Base-by-base conservation (phyloP, 2,797 vertebrate genomes). In the Arnoldichthys spilopterus region DNA sequence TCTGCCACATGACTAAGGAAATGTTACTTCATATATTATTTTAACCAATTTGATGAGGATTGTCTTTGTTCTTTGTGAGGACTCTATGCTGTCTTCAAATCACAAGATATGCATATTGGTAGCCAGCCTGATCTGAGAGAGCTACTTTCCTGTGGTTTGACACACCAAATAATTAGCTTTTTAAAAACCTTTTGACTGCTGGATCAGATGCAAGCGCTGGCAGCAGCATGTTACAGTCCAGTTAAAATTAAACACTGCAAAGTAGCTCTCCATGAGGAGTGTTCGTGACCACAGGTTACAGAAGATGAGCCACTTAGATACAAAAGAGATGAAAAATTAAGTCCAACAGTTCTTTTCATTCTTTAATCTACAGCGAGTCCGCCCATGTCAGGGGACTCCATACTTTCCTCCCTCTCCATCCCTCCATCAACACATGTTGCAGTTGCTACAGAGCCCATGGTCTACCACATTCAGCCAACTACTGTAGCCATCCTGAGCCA, bases 371-470 rank as follows among this genome's bases (percentile, higher is more conserved):
- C 68, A 93, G 92, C 84, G 22, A 84, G 83, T 7, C 85, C 87
- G 7, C 84, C 86, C 49, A 86, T 85, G 1, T 82, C 90, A 0
- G 92, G 91, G 1, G 89, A 86, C 84, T 89, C 88, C 84, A 94
- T 94, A 74, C 83, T 94, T 79, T 91, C 91, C 6, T 89, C 91
- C 8, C 84, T 94, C 9, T 91, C 92, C 11, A 82, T 93, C 40
- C 93, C 93, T 75, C 90, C 90, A 0, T 91, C 90, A 0, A 88
- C 91, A 20, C 92, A 87, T 81, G 37, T 79, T n/a, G 61, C 77
- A 1, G 61, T 81, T 18, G 12, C 76, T 20, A 30, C 78, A 2
- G 71, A 88, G 84, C 59, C 85, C 5, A n/a, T 88, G 67, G 89
- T 89, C 74, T 66, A 91, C 68, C 90, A 92, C 43, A 71, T 90